Evolutionary conservation across 2,888 invertebrate genomes (phyloP).

Genomic region (Nomada fucata): DNA sequence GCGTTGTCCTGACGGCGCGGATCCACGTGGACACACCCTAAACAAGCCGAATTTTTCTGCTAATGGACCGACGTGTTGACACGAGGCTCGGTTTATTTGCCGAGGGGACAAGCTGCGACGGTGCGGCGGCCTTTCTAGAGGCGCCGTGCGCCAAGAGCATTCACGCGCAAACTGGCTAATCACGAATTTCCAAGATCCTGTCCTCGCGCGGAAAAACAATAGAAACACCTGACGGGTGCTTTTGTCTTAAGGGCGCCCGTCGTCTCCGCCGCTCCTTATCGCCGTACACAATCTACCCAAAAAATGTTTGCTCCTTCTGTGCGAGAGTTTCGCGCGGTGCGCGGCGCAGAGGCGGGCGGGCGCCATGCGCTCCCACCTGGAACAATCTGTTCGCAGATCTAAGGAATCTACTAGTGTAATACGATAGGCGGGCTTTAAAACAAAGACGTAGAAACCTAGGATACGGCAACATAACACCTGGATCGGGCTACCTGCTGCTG

Average conservation of each 20-base stretch:
- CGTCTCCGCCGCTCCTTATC: conserved; percentile 31
- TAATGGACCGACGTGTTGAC: conserved; percentile 72
- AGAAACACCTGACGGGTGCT: conserved; percentile 20
- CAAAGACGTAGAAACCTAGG: conserved; percentile 64
- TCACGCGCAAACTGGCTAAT: conserved; percentile 51
- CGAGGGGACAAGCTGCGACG: not conserved
- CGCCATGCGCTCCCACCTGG: conserved; percentile 56
- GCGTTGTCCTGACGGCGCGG: conserved; percentile 43
- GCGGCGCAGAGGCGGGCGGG: conserved; percentile 10
- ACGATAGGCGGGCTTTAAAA: conserved; percentile 60
- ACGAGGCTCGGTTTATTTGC: conserved; percentile 54
- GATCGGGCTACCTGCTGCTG: conserved; percentile 60
- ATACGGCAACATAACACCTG: conserved; percentile 64
- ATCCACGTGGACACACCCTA: conserved; percentile 50
- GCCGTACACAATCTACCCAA: conserved; percentile 36
- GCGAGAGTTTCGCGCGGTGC: conserved; percentile 46
- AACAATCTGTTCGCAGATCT: conserved; percentile 58
- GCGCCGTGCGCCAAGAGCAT: conserved; percentile 54
- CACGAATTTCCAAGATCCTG: conserved; percentile 22
- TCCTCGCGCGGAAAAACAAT: conserved; percentile 35
- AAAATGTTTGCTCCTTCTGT: conserved; percentile 30
- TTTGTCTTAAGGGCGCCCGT: conserved; percentile 6
- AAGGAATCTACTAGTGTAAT: conserved; percentile 63
- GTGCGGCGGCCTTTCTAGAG: conserved; percentile 20
- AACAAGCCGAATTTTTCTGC: conserved; percentile 57